Evolutionary conservation across 2,797 vertebrate species (phyloP), one percentile per base, ranked within the genome.

Genomic region (Antennarius maculatus): DNA sequence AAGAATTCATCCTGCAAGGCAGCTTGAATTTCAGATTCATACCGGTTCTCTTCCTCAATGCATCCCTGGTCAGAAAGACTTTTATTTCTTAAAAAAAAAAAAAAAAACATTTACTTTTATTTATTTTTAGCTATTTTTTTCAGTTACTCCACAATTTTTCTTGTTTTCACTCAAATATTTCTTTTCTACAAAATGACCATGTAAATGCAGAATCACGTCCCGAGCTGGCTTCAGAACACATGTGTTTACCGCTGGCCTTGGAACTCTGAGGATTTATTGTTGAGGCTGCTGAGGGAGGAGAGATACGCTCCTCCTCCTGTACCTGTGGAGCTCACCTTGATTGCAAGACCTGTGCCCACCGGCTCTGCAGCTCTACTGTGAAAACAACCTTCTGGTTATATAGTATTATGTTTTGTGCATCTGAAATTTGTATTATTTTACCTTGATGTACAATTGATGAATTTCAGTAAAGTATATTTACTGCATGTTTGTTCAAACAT

Each of bases 1-100:
- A 93, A 3, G 94, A 96, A 83, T 96, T 95, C 86, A 96, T 97
- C 82, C 95, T 96, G 49, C 94, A 97, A 92, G 95, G 95, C 86
- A 95, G 96, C 80, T 92, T 97, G 92, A 97, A 97, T 80, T 97
- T 95, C 88, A 94, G 95, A 92, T 97, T 97, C 83, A 94, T 98
- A 67, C 96, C 96, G 0, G 94, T 97, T 73, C 94, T 96, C 71
- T 96, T 97, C 69, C 92, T 91, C 55, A 91, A 92, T 58, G 93
- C 95, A 56, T 94, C 79, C 52, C 93, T 95, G 95, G 96, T 96
- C 88, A 94, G 87, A 83, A 4, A 29, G 5, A 1, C 4, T n/a
- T 54, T 29, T 43, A 49, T 1, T 17, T 55, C n/a, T 54, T 13
- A n/a, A n/a, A n/a, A n/a, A n/a, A 28, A n/a, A n/a, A 23, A 14